These are phyloP conservation scores for Pelecanoides urinatrix DNA, from an alignment of 2,113 vertebrate species.

Conservation along the genomic window DNA sequence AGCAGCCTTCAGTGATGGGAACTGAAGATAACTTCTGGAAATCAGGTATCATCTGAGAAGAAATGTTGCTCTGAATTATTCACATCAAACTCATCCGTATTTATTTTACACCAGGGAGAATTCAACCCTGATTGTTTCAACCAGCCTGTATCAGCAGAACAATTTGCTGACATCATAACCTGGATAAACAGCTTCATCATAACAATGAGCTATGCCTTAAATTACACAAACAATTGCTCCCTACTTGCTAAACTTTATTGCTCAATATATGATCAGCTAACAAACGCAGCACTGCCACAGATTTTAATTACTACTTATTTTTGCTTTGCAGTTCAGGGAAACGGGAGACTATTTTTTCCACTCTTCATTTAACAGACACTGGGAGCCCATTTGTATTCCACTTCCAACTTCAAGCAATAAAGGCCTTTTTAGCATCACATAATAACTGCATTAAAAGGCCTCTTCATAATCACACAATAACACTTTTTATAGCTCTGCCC, in stretches of 20 bases:
- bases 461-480: conserved; percentile 60
- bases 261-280: background rate
- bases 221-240: background rate
- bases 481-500: conserved; percentile 55
- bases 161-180: background rate
- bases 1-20: background rate
- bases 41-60: background rate
- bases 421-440: conserved; percentile 62
- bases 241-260: background rate
- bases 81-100: background rate
- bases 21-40: background rate
- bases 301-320: conserved; percentile 30
- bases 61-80: background rate
- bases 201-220: background rate
- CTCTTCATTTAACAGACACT: conserved; percentile 42
- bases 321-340: conserved; percentile 11
- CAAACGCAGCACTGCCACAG: background rate
- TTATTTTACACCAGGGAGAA: background rate
- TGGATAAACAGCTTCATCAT: background rate
- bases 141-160: background rate
- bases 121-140: background rate
- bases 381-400: conserved; percentile 51
- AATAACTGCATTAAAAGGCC: conserved; percentile 67
- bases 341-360: background rate
- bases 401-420: conserved; percentile 59